A percentile compares a stretch with the other conserved stretches of the same genome.
Conservation (phyloP, 2,888 invertebrate genomes). For the Altica lythri region DNA sequence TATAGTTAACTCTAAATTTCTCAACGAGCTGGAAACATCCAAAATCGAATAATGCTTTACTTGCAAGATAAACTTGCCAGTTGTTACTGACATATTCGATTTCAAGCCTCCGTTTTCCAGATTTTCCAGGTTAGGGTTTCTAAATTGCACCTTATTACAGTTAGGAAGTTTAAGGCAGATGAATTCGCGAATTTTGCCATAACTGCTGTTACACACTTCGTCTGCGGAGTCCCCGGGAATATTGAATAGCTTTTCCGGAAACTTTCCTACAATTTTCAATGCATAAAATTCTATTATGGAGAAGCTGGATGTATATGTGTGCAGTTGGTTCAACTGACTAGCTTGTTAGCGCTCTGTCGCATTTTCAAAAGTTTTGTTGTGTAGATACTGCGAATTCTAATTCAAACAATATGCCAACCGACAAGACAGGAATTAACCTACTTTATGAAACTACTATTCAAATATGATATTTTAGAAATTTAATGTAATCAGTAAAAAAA, state of each 20-base stretch:
- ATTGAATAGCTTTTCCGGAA: constrained; percentile 1
- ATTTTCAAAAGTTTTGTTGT: too few species aligned
- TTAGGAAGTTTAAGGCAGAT: constrained; percentile 3
- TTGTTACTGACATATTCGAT: constrained; percentile 5
- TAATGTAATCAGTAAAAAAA: too few species aligned
- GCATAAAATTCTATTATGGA: not conserved
- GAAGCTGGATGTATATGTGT: not conserved
- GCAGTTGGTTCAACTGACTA: not conserved
- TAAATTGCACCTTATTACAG: constrained; percentile 3
- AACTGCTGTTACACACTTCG: not conserved
- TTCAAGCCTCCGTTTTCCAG: constrained; percentile 1
- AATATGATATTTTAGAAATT: too few species aligned
- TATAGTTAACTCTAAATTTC: too few species aligned
- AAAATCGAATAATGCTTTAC: not conserved
- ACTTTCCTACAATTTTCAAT: not conserved
- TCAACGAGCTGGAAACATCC: too few species aligned
- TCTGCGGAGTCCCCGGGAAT: not conserved
- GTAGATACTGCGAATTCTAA: too few species aligned
- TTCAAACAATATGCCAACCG: too few species aligned
- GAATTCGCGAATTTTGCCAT: constrained; percentile 1
- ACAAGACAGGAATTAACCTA: too few species aligned
- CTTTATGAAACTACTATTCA: too few species aligned
- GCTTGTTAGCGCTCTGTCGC: too few species aligned
- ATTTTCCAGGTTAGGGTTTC: constrained; percentile 1
- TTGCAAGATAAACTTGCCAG: not conserved